These are phyloP conservation scores for Takifugu flavidus DNA, from an alignment of 2,113 vertebrate species.

Conservation along the genomic window DNA sequence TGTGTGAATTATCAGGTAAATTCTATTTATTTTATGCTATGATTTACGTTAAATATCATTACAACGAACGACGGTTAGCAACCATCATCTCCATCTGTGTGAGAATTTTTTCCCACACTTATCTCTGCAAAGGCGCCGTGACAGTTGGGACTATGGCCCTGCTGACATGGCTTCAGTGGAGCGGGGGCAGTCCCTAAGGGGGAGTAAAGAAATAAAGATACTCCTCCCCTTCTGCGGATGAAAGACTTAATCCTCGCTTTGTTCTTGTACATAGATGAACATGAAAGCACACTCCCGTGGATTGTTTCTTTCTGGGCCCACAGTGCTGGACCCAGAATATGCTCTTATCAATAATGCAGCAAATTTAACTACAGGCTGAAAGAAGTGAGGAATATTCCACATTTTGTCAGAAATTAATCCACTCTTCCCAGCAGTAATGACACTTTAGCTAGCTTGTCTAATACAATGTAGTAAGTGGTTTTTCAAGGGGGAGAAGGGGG, in stretches of 20 bases:
- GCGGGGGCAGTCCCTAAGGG: slow-evolving; percentile 39
- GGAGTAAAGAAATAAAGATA: slow-evolving; percentile 50
- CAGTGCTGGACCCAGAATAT: slow-evolving; percentile 60
- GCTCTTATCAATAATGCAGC: slow-evolving; percentile 84
- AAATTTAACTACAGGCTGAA: slow-evolving; percentile 82
- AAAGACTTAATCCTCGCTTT: slow-evolving; percentile 81
- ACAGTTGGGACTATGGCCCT: slow-evolving; percentile 59
- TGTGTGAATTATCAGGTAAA: too few relatives aligned
- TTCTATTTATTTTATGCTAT: too few relatives aligned
- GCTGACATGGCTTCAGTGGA: slow-evolving; percentile 45
- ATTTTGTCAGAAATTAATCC: slow-evolving; percentile 84
- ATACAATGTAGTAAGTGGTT: slow-evolving; percentile 89
- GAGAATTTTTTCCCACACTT: slow-evolving; percentile 65
- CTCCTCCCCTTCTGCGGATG: slow-evolving; percentile 68
- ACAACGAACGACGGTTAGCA: slow-evolving; percentile 1
- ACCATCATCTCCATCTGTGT: slow-evolving; percentile 6
- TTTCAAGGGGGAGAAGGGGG: slow-evolving; percentile 68
- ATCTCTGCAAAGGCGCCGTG: slow-evolving; percentile 27
- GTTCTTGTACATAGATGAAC: slow-evolving; percentile 81
- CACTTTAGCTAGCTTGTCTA: slow-evolving; percentile 81
- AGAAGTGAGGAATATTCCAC: slow-evolving; percentile 80
- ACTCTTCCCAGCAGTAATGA: slow-evolving; percentile 80
- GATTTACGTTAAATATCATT: too few relatives aligned
- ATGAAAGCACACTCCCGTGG: slow-evolving; percentile 82
- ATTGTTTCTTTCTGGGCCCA: slow-evolving; percentile 74